Conservation (phyloP, 2,888 invertebrate species). For the Ptilodon capucinus region DNA sequence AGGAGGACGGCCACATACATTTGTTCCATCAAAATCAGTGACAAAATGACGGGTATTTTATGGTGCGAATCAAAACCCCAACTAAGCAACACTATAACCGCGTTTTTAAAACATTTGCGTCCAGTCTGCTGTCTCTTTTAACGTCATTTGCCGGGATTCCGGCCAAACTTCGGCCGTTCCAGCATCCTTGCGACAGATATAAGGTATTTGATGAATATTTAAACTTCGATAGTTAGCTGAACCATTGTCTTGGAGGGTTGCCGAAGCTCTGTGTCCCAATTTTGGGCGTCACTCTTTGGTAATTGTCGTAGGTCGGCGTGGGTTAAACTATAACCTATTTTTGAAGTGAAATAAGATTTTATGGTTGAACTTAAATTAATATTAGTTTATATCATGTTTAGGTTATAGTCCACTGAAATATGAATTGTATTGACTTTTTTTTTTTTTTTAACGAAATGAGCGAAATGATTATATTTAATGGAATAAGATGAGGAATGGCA, state of each 20-base stretch:
- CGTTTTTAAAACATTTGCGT: conserved; percentile 27
- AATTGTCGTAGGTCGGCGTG: conserved; percentile 25
- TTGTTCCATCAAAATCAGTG: too few species aligned
- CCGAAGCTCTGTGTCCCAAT: conserved; percentile 17
- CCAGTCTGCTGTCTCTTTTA: conserved; percentile 20
- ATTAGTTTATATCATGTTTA: background rate
- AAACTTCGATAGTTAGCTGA: conserved; percentile 35
- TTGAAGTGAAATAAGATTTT: background rate
- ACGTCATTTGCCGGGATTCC: conserved; percentile 35
- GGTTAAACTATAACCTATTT: conserved; percentile 6
- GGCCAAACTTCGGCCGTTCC: conserved; percentile 30
- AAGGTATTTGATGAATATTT: conserved; percentile 42
- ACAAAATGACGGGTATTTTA: too few species aligned
- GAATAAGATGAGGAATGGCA: too few species aligned
- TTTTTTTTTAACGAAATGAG: too few species aligned
- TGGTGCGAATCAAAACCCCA: too few species aligned
- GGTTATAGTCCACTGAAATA: too few species aligned
- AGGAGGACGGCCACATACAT: too few species aligned
- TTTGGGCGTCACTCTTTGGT: conserved; percentile 15
- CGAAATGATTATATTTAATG: too few species aligned
- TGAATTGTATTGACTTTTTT: too few species aligned
- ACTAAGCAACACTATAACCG: too few species aligned
- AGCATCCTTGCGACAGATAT: conserved; percentile 29
- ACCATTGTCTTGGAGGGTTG: conserved; percentile 29
- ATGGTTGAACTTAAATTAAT: background rate